Base-by-base conservation (phyloP, 2,113 vertebrate species). In the Todiramphus chloris region DNA sequence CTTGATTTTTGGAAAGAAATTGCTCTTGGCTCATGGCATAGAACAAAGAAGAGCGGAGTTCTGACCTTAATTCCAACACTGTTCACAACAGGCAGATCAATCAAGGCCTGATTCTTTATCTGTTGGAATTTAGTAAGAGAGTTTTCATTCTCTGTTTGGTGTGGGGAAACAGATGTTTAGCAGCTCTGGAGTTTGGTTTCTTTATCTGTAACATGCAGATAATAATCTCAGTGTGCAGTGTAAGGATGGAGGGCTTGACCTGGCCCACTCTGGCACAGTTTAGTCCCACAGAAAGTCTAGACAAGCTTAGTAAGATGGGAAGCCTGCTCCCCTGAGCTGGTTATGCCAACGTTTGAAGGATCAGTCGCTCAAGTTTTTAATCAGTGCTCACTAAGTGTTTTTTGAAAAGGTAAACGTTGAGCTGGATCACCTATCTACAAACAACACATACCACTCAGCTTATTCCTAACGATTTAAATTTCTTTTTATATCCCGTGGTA, bases 391-490 rank as follows among this genome's bases (percentile, higher is more conserved):
- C 76, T 78, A 83, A 95, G 60, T 83, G 77, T 51, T 60, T 50
- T 94, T 82, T 82, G 90, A 82, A 96, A 94, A 93, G 44, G 80
- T 90, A 95, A 94, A 75, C 14, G 13, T 87, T 96, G 86, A 96
- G 92, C 89, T 96, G 91, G 90, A 92, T 95, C 83, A 93, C 92
- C 83, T 93, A 59, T 88, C 92, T 92, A 87, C 92, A 93, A 94
- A 89, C 89, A 96, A 76, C 89, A 89, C 88, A 51, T 60, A 84
- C 44, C 69, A 78, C 70, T 81, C 92, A 87, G 69, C 69, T 95
- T 95, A 94, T 96, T 95, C 83, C 62, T 95, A 78, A 33, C 1
- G 15, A 76, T 94, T 96, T 90, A 92, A 92, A 93, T 96, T 93
- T 95, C 95, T 91, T 95, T 93, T 96, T 92, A 78, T 95, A 95